Base-by-base conservation (phyloP, 1,140 invertebrate species). In the Drosophila serrata region DNA sequence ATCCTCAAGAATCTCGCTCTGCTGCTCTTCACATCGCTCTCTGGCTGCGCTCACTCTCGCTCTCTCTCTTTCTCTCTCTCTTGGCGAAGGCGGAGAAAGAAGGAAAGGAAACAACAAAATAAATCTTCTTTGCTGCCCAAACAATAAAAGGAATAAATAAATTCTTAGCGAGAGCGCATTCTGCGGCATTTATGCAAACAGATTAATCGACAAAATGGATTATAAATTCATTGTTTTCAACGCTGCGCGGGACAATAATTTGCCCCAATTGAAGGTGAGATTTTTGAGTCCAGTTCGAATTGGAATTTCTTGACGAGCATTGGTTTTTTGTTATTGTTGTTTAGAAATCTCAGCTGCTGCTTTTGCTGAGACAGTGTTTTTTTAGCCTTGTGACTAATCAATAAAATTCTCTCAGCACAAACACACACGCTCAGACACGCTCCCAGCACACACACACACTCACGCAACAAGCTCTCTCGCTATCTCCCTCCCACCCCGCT, bases 211-310 rank as follows among this genome's bases (percentile, higher is more conserved):
- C 43, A 40, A 88, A 72, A 92, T 92, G 91, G 91, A 92, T 81
- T 81, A 79, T 56, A 92, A 92, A 91, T 90, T 91, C 57, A 72
- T 91, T 72, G 90, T 91, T 57, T 92, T 90, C 40, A 91, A 91
- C 85, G 90, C 91, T 64, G 91, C 91, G 37, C 77, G 91, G 77
- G 91, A 92, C 49, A 91, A 92, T 42, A 91, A 92, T 63, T 75
- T 92, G 80, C 53, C 79, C 46, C 82, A 80, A 75, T 78, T 92
- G 53, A 92, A 91, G 86, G 91, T 92, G 48, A 91, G 91, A 76
- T 43, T 24, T 49, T 27, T 49, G 17, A 31, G 46, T 49, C 29
- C 22, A 6, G 17, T 31, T 22, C 58, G 31, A 53, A 49, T 73
- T 43, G 63, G 42, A 57, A 72, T 69, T 68, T 51, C 29, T 51